Evolutionary conservation across 2,797 vertebrate genomes (phyloP), one percentile per base, ranked within the genome.

Genomic region (Lepus oiostolus): DNA sequence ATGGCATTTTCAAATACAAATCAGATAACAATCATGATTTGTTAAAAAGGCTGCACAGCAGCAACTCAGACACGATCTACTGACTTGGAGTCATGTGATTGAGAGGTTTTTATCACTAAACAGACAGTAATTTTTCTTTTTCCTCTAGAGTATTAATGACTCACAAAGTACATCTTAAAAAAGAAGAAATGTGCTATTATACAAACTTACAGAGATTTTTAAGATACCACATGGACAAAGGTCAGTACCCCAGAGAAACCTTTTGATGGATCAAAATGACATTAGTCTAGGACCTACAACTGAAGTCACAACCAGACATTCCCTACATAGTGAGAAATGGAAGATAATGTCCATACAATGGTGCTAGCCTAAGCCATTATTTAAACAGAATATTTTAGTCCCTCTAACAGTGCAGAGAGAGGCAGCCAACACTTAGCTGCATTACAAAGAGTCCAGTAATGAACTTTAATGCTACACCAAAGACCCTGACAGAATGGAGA

Each of bases 171-270:
- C 85, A 95, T 68, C 76, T 93, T 88, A 16, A 74, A 77, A 94
- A 60, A 58, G 54, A 95, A 75, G 38, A 42, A 63, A 91, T n/a
- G 68, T 81, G 38, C 2, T 38, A 85, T n/a, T 42, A 74, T 90
- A 92, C 79, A 93, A 92, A 95, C 75, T 94, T 86, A 88, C 81
- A 90, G 68, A 30, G 30, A 95, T 80, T 95, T 47, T 96, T 47
- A 93, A 92, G 65, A 83, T 38, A 79, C 4, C 80, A 26, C 24
- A 85, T 60, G 47, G 35, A 87, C 74, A 75, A 93, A 90, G 58
- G 63, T 12, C 54, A 22, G 35, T 81, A 74, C 11, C 21, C 17
- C 9, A 38, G 3, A 88, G 62, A 90, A 95, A 86, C 52, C 26
- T 94, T 8, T 17, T 93, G 79, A 60, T 75, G 9, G 50, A 89